These are phyloP conservation scores for Laticauda colubrina DNA, from an alignment of 2,113 vertebrate species.

Conservation along the genomic window DNA sequence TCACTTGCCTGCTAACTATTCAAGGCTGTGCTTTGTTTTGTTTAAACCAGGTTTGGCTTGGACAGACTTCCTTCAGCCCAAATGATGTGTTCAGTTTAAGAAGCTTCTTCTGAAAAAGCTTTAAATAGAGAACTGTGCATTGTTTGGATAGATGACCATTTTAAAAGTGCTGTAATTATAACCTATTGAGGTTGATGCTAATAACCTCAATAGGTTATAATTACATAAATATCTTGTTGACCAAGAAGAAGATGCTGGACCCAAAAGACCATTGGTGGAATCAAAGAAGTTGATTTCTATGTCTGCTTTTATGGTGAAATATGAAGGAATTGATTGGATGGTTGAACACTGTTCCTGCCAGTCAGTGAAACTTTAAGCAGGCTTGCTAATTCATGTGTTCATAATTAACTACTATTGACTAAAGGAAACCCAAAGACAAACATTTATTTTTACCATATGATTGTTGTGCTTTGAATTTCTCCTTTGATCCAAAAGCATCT, in stretches of 20 bases:
- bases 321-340: not conserved
- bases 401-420: constrained; percentile 7
- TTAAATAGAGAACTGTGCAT: not conserved
- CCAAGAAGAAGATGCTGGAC: not conserved
- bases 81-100: not conserved
- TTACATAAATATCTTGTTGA: not conserved
- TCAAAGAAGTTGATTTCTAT: not conserved
- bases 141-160: not conserved
- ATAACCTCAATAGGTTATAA: too few species aligned
- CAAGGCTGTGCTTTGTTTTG: not conserved
- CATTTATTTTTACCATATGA: not conserved
- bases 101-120: not conserved
- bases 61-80: not conserved
- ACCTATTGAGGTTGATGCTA: not conserved
- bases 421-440: not conserved
- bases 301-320: not conserved
- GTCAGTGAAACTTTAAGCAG: not conserved
- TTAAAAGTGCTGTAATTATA: not conserved
- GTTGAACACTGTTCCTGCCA: not conserved
- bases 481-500: not conserved
- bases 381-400: not conserved
- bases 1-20: not conserved
- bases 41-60: not conserved
- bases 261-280: not conserved
- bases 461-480: not conserved